Conservation (phyloP, 2,113 vertebrate genomes). For the Rhabdornis inornatus region DNA sequence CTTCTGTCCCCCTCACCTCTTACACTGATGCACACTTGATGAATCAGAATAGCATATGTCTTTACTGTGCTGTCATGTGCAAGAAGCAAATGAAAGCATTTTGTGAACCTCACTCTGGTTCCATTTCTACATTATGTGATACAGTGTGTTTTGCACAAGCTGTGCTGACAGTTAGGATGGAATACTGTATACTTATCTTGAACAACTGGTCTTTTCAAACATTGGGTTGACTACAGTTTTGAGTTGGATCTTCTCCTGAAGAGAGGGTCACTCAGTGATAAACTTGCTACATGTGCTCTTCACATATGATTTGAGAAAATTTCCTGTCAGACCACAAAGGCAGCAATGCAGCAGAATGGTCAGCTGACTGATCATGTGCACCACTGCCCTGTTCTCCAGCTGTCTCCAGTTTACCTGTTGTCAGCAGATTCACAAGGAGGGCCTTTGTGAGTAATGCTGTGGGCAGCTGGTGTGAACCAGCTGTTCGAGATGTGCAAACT, state of each 20-base stretch:
- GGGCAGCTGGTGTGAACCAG: not conserved
- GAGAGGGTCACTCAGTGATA: not conserved
- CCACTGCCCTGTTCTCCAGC: not conserved
- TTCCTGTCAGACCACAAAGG: not conserved
- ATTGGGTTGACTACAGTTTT: not conserved
- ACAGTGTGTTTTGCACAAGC: not conserved
- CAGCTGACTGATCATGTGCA: not conserved
- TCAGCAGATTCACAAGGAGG: not conserved
- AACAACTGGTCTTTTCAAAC: not conserved
- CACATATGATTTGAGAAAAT: not conserved
- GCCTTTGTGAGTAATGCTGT: not conserved
- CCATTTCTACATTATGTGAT: not conserved
- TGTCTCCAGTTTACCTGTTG: not conserved
- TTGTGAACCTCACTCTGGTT: not conserved
- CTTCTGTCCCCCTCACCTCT: not conserved
- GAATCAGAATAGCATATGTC: not conserved
- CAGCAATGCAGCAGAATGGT: rapidly evolving
- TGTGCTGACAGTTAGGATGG: slow-evolving; percentile 4
- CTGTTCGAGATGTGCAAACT: not conserved
- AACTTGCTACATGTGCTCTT: not conserved
- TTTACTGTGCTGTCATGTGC: slow-evolving; percentile 2
- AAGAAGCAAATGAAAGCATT: not conserved
- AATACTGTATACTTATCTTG: not conserved
- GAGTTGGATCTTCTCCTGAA: not conserved
- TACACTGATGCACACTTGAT: not conserved